Evolutionary conservation across 2,888 invertebrate species (phyloP), one percentile per base, ranked within the genome.

Genomic region (Chesias legatella): DNA sequence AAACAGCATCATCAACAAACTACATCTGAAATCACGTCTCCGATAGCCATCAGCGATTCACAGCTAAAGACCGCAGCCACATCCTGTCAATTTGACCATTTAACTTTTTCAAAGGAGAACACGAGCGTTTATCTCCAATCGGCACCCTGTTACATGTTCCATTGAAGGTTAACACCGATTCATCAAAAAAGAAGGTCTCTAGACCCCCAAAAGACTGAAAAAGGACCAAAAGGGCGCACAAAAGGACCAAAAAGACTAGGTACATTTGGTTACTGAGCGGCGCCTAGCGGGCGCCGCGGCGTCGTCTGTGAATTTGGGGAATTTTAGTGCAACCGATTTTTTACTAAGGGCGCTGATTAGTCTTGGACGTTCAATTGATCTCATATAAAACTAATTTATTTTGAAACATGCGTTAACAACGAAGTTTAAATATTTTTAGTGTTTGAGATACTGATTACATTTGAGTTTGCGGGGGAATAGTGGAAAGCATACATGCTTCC

Each of bases 131-230:
- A 88, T 88, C 86, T 86, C 55, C 73, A 81, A 86, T 88, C 86
- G 74, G 81, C 86, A 86, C 85, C 86, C 84, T 76, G 83, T 86
- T 82, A 83, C 79, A 79, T 77, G 84, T 82, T 73, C 80, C 75
- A 79, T 66, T 67, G 83, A 84, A 86, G 86, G 85, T 86, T 86
- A 86, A 86, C 86, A 86, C 86, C 77, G 85, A 84, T 85, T 83
- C 82, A 79, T 84, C 86, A 81, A 86, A 85, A 85, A 85, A 83
- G 65, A 65, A 81, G 68, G 72, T 68, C 67, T 65, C 72, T 68
- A 64, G 85, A 85, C 85, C 86, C 82, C 86, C 86, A 84, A 84
- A 88, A 85, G 84, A 83, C 81, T 84, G 79, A 74, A 82, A 83
- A 80, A 81, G 67, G 77, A 74, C 60, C 56, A 78, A 56, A 63